phyloP scores from a whole-genome alignment of 2,888 invertebrate genomes.

The Caenorhabditis sp. region DNA sequence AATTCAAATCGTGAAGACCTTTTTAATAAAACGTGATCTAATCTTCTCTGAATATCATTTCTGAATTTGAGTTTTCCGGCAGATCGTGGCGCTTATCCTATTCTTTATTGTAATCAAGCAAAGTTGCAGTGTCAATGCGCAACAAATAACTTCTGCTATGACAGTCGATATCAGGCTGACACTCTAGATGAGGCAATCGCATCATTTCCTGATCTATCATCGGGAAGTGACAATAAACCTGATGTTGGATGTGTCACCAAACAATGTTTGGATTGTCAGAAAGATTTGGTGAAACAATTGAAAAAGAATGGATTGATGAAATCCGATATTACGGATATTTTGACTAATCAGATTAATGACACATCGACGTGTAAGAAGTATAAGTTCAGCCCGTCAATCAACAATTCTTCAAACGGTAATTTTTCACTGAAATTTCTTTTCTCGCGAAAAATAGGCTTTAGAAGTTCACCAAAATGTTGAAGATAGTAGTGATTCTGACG shows the following conservation, averaged over 20 bases:
- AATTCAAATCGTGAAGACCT: too few species aligned
- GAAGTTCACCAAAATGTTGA: too few species aligned
- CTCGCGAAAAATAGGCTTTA: too few species aligned
- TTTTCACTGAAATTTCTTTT: too few species aligned
- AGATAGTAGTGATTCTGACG: too few species aligned
- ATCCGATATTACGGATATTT: slow-evolving; percentile 8
- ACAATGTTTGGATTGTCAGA: slow-evolving; percentile 36
- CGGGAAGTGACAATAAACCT: slow-evolving; percentile 9
- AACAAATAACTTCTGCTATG: slow-evolving; percentile 37
- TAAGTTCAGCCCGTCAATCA: slow-evolving; percentile 15
- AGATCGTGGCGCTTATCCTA: too few species aligned
- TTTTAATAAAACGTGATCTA: too few species aligned
- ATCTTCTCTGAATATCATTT: too few species aligned
- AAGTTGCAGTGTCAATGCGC: slow-evolving; percentile 23
- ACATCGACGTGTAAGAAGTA: slow-evolving; percentile 42
- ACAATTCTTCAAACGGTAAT: too few species aligned
- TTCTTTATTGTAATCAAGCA: too few species aligned
- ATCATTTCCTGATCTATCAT: slow-evolving; percentile 52
- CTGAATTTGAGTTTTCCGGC: too few species aligned
- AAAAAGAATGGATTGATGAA: slow-evolving; percentile 10
- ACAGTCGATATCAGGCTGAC: slow-evolving; percentile 45
- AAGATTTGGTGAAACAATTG: slow-evolving; percentile 27
- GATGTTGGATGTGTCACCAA: slow-evolving; percentile 31
- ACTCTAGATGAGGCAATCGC: slow-evolving; percentile 58
- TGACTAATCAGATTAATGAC: slow-evolving; percentile 10